Evolutionary conservation across 2,113 vertebrate species (phyloP), one percentile per base, ranked within the genome.

Genomic region (Aramus guarauna): DNA sequence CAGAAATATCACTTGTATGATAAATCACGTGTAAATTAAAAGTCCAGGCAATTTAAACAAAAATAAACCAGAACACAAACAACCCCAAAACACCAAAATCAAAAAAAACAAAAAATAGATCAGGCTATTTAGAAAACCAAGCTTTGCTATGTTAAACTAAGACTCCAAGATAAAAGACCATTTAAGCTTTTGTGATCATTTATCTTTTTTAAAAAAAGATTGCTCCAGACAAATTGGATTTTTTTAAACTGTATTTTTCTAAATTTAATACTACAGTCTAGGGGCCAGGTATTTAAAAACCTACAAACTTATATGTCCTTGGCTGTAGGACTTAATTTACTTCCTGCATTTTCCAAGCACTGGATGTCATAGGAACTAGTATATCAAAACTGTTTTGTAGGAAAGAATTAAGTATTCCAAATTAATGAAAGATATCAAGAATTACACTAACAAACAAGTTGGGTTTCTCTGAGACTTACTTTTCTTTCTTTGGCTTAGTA

Each of bases 401-500:
- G 5, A 58, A 89, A 78, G n/a, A 69, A 73, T 2, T 2, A 85
- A 17, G 2, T 29, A 39, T 5, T 60, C 37, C 32, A 37, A 55
- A 62, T 60, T 63, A 7, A 48, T 26, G 11, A 73, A 60, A 68
- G 9, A 75, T 9, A 85, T 56, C 7, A 68, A 37, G 16, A 53
- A 53, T 45, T 66, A 21, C 69, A 36, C 3, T 11, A 39, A 55
- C 2, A 55, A 67, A n/a, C 5, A 75, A 43, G 27, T 2, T 41
- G 4, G 3, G 1, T n/a, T 55, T 88, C 77, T 37, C 19, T 63
- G n/a, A 88, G 11, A 98, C 98, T 99, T 98, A 99, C 99, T 99
- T 99, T 90, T 99, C 99, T 94, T 99, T 99, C 97, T 99, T 99
- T 97, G 99, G 99, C 97, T 99, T 99, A 84, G 99, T 99, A 97